Conservation (phyloP, 1,140 invertebrate species). For the Hycleus cichorii region DNA sequence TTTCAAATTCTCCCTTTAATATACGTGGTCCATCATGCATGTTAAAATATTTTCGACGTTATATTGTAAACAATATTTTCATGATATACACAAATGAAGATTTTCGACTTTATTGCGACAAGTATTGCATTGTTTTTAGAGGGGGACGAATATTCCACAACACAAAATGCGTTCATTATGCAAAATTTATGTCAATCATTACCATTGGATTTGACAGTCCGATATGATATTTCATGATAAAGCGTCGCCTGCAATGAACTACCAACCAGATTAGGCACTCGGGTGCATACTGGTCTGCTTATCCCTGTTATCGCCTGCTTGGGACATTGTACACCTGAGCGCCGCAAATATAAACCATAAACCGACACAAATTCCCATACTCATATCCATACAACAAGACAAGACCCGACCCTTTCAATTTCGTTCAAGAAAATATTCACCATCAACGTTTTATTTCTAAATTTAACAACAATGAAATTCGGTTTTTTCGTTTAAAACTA, state of each 20-base stretch:
- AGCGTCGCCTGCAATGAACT: constrained; percentile 36
- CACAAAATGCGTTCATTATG: constrained; percentile 40
- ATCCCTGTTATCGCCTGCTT: constrained; percentile 42
- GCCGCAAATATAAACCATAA: constrained; percentile 22
- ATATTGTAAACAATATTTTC: constrained; percentile 6
- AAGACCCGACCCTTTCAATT: background rate
- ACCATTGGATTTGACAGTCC: constrained; percentile 40
- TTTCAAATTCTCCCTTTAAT: constrained; percentile 7
- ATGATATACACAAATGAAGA: constrained; percentile 9
- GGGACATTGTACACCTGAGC: constrained; percentile 38
- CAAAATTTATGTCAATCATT: constrained; percentile 44
- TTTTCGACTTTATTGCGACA: constrained; percentile 32
- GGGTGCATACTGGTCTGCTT: constrained; percentile 32
- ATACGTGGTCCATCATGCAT: background rate
- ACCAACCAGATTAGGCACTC: constrained; percentile 35
- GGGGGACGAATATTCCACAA: constrained; percentile 24
- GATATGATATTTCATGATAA: constrained; percentile 41
- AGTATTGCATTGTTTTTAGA: constrained; percentile 22
- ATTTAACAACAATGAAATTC: background rate
- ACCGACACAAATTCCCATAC: constrained; percentile 7
- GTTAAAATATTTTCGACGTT: no score
- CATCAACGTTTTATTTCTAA: background rate
- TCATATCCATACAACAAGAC: background rate
- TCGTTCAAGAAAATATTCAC: background rate
- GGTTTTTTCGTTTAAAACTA: background rate